phyloP scores from a whole-genome alignment of 2,797 vertebrate species.

The Onychomys arenicola region DNA sequence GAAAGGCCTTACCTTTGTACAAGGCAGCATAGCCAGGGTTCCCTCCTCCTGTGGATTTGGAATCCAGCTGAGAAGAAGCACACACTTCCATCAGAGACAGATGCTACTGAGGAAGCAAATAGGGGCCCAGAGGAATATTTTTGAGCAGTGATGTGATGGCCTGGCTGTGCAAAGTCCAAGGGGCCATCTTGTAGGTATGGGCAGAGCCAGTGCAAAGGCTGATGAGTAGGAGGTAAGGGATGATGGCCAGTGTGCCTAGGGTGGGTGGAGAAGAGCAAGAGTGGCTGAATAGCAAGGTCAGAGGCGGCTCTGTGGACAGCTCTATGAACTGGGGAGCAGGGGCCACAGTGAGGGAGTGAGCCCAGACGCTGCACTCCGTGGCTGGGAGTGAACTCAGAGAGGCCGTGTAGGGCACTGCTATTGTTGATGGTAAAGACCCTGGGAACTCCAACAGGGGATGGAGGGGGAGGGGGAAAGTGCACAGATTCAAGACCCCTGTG shows the following conservation, averaged over 20 bases:
- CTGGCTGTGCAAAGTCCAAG: neutral
- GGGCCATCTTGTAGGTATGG: neutral
- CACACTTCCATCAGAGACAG: no score
- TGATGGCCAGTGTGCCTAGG: fast-evolving
- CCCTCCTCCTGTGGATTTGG: no score
- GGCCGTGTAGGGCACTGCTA: neutral
- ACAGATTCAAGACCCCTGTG: fast-evolving
- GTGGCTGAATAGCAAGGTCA: neutral
- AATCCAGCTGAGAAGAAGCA: neutral
- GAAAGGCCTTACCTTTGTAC: neutral
- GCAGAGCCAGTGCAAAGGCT: neutral
- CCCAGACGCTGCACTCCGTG: neutral
- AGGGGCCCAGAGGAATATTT: neutral
- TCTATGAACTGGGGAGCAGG: neutral
- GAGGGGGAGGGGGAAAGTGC: neutral
- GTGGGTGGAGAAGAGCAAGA: no score
- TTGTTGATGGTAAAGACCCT: neutral
- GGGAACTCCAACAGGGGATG: neutral
- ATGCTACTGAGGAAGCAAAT: neutral
- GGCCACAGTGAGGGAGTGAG: neutral
- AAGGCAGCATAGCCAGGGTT: fast-evolving
- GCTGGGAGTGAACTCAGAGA: neutral
- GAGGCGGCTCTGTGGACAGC: neutral
- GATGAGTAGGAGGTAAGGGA: neutral
- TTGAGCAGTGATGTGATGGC: neutral